phyloP scores from a whole-genome alignment of 2,888 invertebrate species.

The Podotricha telesiphe region DNA sequence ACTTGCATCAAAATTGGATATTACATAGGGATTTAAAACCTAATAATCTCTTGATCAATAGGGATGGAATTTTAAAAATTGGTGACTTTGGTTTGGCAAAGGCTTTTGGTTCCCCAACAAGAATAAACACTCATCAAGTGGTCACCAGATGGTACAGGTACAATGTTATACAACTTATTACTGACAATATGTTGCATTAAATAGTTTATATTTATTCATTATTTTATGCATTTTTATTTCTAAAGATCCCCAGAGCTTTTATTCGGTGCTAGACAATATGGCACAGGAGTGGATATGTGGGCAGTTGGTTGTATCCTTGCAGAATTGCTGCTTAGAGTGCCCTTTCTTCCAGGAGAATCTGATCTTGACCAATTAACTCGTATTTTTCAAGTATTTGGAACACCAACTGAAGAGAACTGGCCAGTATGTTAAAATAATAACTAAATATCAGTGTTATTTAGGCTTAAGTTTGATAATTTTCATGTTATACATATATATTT shows the following conservation, averaged over 20 bases:
- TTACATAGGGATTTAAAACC: slow-evolving; percentile 99
- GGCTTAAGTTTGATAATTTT: background rate
- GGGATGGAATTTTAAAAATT: slow-evolving; percentile 96
- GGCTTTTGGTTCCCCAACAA: slow-evolving; percentile 97
- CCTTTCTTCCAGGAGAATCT: slow-evolving; percentile 97
- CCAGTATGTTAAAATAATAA: slow-evolving; percentile 80
- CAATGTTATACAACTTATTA: no score
- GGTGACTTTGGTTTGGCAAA: slow-evolving; percentile 99
- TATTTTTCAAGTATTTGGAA: slow-evolving; percentile 97
- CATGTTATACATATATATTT: no score
- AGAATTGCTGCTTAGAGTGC: slow-evolving; percentile 94
- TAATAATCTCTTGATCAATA: slow-evolving; percentile 97
- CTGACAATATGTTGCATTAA: background rate
- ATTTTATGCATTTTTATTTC: background rate
- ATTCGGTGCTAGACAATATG: slow-evolving; percentile 97
- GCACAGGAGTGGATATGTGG: slow-evolving; percentile 99
- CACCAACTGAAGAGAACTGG: slow-evolving; percentile 96
- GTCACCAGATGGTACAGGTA: slow-evolving; percentile 97
- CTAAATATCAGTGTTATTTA: background rate
- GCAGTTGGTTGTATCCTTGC: slow-evolving; percentile 99
- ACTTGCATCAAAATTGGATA: slow-evolving; percentile 97
- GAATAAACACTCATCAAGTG: slow-evolving; percentile 98
- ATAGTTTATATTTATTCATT: background rate
- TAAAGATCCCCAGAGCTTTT: slow-evolving; percentile 94
- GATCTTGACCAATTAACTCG: slow-evolving; percentile 98